These are phyloP conservation scores for Oegoconia quadripuncta DNA, from an alignment of 2,888 invertebrate species.

Conservation along the genomic window DNA sequence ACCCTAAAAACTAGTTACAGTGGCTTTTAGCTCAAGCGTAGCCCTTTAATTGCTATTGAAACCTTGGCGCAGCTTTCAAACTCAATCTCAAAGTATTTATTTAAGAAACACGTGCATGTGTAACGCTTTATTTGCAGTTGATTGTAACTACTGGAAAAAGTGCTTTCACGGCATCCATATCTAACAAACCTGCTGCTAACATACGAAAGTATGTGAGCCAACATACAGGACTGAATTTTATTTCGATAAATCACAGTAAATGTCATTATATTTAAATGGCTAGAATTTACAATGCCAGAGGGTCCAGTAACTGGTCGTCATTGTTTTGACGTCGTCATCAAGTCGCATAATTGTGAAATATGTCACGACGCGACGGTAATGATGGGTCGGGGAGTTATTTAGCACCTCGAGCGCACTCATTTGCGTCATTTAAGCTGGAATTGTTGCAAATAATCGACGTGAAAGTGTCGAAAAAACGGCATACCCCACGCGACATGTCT, in stretches of 20 bases:
- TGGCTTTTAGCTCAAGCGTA: too few relatives aligned
- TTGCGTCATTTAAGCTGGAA: constrained; percentile 36
- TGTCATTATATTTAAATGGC: neutral
- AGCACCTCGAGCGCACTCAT: constrained; percentile 40
- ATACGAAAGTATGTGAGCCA: too few relatives aligned
- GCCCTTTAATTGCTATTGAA: too few relatives aligned
- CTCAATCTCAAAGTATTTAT: too few relatives aligned
- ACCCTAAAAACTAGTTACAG: too few relatives aligned
- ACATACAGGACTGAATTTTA: too few relatives aligned
- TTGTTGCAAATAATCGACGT: constrained; percentile 35
- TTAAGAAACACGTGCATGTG: too few relatives aligned
- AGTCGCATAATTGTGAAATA: constrained; percentile 10
- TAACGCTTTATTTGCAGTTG: too few relatives aligned
- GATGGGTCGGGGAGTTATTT: constrained; percentile 21
- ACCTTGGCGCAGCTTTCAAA: too few relatives aligned
- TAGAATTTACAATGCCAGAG: neutral
- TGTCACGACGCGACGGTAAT: constrained; percentile 20
- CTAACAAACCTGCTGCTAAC: too few relatives aligned
- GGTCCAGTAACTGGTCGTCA: neutral
- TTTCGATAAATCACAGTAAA: neutral
- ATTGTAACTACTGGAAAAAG: too few relatives aligned
- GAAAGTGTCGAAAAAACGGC: constrained; percentile 41
- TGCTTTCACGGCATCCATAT: too few relatives aligned
- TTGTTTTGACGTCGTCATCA: constrained; percentile 4
- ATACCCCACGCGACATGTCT: constrained; percentile 37